Base-by-base conservation (phyloP, 1,140 invertebrate species). In the Drosophila repletoides region DNA sequence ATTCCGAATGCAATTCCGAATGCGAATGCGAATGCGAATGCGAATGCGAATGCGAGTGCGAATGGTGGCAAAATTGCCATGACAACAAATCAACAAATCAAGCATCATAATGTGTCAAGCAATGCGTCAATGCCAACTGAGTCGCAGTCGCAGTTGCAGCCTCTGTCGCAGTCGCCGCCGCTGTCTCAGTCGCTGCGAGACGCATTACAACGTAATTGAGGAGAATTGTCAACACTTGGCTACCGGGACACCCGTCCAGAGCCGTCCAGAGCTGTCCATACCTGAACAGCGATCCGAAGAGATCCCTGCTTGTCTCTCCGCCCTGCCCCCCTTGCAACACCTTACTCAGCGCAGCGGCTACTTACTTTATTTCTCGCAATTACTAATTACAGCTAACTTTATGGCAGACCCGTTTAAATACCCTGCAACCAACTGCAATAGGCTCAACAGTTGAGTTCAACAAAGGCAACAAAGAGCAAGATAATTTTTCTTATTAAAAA, bases 101-200 rank as follows among this genome's bases (percentile, higher is more conserved):
- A 84, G 80, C 79, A 84, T 84, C 79, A 84, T 84, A 84, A 84
- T 86, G 79, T 84, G 80, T 86, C 79, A 84, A 79, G 75, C 80
- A 76, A 84, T 84, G 79, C 80, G 76, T 86, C 74, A 84, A 84
- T 67, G 76, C 64, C 52, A 84, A 77, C 63, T 70, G 79, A 41
- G n/a, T n/a, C n/a, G n/a, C n/a, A 41, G 38, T 10, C 5, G 31
- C n/a, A 1, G 40, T 17, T 1, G 28, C 5, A 3, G 52, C n/a
- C n/a, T n/a, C n/a, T 6, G 38, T 31, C 48, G 38, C n/a, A 41
- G 38, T 10, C 5, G 31, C n/a, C 1, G 40, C 22, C 2, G 28
- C 5, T 5, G 52, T n/a, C n/a, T n/a, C n/a, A 9, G 38, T 31
- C 48, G 38, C 63, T 56, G 29, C 21, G 68, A 76, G 72, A 75